Base-by-base conservation (phyloP, 2,797 vertebrate genomes). In the Discoglossus pictus region DNA sequence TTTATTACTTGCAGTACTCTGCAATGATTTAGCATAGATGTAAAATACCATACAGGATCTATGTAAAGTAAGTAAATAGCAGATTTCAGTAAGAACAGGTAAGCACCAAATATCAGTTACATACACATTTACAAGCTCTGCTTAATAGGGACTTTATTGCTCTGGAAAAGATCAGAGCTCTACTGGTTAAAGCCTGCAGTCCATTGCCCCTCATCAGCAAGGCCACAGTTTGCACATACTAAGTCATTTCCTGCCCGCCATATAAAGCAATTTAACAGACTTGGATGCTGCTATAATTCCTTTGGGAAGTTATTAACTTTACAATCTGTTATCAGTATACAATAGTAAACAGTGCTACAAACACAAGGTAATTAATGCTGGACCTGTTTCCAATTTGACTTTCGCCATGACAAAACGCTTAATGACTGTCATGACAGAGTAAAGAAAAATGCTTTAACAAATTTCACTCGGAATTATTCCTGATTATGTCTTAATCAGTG, bases 231-330 rank as follows among this genome's bases (percentile, higher is more conserved):
- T 91, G 88, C 83, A 89, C 82, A 89, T 88, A 88, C 81, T 89
- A 76, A 85, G 83, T 80, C 81, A 88, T 91, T 93, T 95, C 92
- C 92, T 93, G 87, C 82, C 85, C 80, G 64, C 73, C 74, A 80
- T 81, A 74, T 75, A 74, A 86, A 82, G 78, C 71, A 82, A 79
- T 78, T 78, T 81, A 85, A 80, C 82, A 81, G 79, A 75, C 74
- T 78, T 79, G 53, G 73, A 76, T 72, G 73, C 73, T 75, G 72
- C 77, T 10, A 73, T 83, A 76, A 76, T 61, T 77, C 76, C 52
- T 76, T 55, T 76, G 72, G 61, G 61, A 64, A 64, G 61, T 64
- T 71, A 71, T 71, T 64, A 64, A 44, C 44, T 65, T 65, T 59
- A 71, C 68, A 64, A 63, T 44, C 43, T 70, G 68, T 43, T 46